Evolutionary conservation across 2,113 vertebrate genomes (phyloP).

Genomic region (Piaya cayana): DNA sequence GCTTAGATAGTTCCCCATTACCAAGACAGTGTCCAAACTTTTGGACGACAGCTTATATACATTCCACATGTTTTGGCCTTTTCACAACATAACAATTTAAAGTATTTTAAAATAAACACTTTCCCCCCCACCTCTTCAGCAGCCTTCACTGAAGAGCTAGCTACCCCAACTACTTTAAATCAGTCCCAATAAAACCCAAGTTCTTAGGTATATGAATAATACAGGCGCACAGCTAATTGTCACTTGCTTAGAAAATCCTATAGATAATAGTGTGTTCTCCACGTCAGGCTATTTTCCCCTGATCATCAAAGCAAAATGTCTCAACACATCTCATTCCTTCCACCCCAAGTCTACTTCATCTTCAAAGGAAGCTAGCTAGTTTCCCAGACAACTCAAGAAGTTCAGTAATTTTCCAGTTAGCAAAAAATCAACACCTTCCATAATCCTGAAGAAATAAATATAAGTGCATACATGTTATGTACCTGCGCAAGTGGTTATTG

Average conservation of each 20-base stretch:
- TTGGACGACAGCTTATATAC: neutral
- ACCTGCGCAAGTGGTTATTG: neutral
- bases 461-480: neutral
- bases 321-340: neutral
- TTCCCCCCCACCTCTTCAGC: neutral
- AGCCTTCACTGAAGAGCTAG: neutral
- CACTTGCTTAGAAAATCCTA: neutral
- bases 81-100: neutral
- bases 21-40: neutral
- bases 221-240: neutral
- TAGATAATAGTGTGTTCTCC: neutral
- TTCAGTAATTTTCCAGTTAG: neutral
- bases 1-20: neutral
- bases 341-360: neutral
- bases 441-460: neutral
- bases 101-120: neutral
- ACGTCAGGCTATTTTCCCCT: neutral
- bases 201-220: neutral
- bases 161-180: neutral
- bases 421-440: neutral
- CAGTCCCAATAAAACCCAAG: neutral
- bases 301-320: neutral
- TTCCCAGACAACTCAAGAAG: neutral
- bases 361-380: neutral
- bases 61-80: neutral